Base-by-base conservation (phyloP, 2,113 vertebrate genomes). In the Pachycephala philippinensis region DNA sequence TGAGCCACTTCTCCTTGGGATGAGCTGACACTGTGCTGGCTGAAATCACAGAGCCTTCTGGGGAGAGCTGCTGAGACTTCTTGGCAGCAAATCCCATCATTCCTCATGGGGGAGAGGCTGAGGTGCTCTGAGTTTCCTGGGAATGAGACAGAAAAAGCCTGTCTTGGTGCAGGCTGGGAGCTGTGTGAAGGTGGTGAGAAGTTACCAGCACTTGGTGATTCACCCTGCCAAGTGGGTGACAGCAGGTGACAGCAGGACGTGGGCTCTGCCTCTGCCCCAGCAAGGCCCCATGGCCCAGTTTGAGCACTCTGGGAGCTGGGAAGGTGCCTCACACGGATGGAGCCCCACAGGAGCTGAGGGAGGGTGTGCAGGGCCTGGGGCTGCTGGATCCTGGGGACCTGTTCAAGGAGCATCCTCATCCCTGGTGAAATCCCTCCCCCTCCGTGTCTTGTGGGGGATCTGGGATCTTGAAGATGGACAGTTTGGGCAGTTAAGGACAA, bases 391-490 rank as follows among this genome's bases (percentile, higher is more conserved):
- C 33, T 11, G 21, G 35, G 23, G 35, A 24, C 33, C 35, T 65
- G 15, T 33, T 10, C 3, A 5, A 13, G 56, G 11, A 42, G 44
- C 15, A 1, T 59, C 54, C 16, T 65, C 18, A 1, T 13, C 30
- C 30, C 70, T 40, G 37, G n/a, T 57, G 31, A 17, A 68, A 14
- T 26, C 31, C 45, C 23, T 64, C 30, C 52, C 66, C 3, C 2
- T 27, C 31, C 7, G 0, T 13, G 21, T 3, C 0, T 0, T 14
- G 50, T 2, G 19, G 30, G 6, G 30, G 7, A 53, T 33, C 14
- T 2, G 10, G 12, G 27, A 11, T n/a, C 47, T 49, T 57, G 53
- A 33, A 31, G 27, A 5, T 20, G 54, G 60, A 10, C 42, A 35
- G 42, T 44, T 28, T 7, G 53, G 49, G 15, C 61, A 47, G 68